phyloP scores from a whole-genome alignment of 2,113 vertebrate species.

The Electrona antarctica region DNA sequence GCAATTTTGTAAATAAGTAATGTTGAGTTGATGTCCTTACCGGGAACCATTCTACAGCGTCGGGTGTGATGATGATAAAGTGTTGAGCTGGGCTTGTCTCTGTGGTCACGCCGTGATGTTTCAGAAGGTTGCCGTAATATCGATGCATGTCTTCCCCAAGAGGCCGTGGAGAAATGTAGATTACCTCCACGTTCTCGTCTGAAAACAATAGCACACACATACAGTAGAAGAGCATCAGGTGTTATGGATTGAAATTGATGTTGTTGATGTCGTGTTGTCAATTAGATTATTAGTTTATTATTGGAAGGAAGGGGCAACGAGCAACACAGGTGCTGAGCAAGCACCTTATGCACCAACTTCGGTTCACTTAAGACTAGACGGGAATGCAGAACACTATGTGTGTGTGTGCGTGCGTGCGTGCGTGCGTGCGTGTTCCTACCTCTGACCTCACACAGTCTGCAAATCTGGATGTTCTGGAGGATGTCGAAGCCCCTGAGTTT shows the following conservation, averaged over 20 bases:
- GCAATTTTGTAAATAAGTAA: conserved; percentile 3
- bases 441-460: conserved; percentile 86
- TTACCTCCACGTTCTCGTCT: conserved; percentile 91
- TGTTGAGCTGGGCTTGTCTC: conserved; percentile 72
- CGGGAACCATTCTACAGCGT: conserved; percentile 87
- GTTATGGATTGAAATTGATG: neutral
- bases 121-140: conserved; percentile 87
- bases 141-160: conserved; percentile 83
- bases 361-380: neutral
- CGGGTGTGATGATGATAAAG: conserved; percentile 90
- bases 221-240: neutral
- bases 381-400: neutral
- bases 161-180: conserved; percentile 86
- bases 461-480: conserved; percentile 86
- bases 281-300: too few species aligned
- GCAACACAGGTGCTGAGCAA: too few species aligned
- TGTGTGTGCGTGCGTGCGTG: neutral
- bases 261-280: neutral
- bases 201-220: conserved; percentile 34
- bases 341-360: too few species aligned
- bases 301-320: too few species aligned
- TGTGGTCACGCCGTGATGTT: conserved; percentile 79
- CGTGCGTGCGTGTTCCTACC: conserved; percentile 68
- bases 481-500: conserved; percentile 74
- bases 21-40: conserved; percentile 66